Evolutionary conservation across 2,888 invertebrate species (phyloP).

Genomic region (Meandrusa payeni): DNA sequence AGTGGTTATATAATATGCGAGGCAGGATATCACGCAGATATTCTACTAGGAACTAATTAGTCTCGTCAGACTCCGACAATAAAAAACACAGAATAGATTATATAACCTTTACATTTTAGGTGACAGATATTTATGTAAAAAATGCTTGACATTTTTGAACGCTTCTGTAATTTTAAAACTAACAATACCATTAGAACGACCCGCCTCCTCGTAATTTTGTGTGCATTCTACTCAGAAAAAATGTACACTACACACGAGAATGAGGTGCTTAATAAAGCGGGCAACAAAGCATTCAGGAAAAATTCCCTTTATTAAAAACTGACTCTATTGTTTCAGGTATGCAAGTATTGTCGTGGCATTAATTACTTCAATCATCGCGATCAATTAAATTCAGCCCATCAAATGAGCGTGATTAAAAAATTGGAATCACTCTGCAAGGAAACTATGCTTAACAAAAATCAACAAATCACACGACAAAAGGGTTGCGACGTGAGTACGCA

Average conservation of each 20-base stretch:
- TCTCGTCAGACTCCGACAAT: too few relatives aligned
- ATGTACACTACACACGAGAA: neutral
- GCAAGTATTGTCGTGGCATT: constrained; percentile 5
- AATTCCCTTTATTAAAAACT: neutral
- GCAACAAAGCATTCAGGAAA: too few relatives aligned
- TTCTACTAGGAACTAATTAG: too few relatives aligned
- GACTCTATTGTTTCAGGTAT: constrained; percentile 1
- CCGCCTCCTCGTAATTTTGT: too few relatives aligned
- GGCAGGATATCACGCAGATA: neutral
- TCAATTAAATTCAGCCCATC: neutral
- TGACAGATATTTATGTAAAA: too few relatives aligned
- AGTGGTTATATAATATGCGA: too few relatives aligned
- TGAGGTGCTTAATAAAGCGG: neutral
- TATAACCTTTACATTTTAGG: too few relatives aligned
- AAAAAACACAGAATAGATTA: too few relatives aligned
- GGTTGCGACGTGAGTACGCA: constrained; percentile 3
- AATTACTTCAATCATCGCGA: constrained; percentile 1
- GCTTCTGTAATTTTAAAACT: too few relatives aligned
- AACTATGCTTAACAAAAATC: neutral
- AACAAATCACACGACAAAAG: neutral
- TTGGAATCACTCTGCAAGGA: constrained; percentile 1
- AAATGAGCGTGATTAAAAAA: neutral
- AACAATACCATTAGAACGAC: too few relatives aligned
- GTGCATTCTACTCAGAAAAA: too few relatives aligned
- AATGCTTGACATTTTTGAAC: too few relatives aligned